Percentiles rank a stretch among this genome's conserved stretches.
These are phyloP conservation scores for Apamea monoglypha DNA, from an alignment of 2,888 invertebrate genomes.

Conservation along the genomic window DNA sequence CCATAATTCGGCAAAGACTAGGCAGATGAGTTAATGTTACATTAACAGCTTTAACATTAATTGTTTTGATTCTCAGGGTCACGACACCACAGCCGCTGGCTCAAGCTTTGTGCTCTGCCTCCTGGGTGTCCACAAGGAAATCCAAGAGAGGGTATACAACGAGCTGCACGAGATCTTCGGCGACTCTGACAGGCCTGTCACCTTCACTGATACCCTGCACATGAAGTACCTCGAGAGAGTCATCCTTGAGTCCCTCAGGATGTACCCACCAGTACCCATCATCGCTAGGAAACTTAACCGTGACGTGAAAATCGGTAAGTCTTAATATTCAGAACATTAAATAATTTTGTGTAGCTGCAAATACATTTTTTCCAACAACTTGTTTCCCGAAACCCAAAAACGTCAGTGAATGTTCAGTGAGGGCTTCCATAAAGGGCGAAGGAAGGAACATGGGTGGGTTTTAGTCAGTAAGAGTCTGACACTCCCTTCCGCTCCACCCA, in stretches of 20 bases:
- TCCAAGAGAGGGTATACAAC: constrained; percentile 94
- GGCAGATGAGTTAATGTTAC: not conserved
- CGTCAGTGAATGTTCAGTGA: not conserved
- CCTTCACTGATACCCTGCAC: constrained; percentile 94
- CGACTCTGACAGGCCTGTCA: constrained; percentile 93
- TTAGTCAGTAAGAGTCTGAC: no score
- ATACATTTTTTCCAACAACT: not conserved
- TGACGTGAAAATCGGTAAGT: constrained; percentile 92
- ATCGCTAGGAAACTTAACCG: constrained; percentile 93
- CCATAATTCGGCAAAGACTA: not conserved
- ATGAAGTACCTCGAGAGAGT: constrained; percentile 96
- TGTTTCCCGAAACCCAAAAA: not conserved
- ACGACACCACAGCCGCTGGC: constrained; percentile 92
- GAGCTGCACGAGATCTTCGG: constrained; percentile 95
- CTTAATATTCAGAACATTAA: not conserved
- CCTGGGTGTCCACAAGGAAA: constrained; percentile 94
- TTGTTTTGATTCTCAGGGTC: constrained; percentile 76
- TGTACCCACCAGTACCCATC: constrained; percentile 95
- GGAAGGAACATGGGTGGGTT: no score
- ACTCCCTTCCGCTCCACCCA: no score
- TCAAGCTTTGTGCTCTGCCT: constrained; percentile 96
- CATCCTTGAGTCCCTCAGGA: constrained; percentile 93
- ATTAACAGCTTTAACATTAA: not conserved
- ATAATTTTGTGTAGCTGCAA: not conserved
- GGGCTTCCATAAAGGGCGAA: no score